Evolutionary conservation across 2,113 vertebrate species (phyloP).

Genomic region (Pleuronectes platessa): DNA sequence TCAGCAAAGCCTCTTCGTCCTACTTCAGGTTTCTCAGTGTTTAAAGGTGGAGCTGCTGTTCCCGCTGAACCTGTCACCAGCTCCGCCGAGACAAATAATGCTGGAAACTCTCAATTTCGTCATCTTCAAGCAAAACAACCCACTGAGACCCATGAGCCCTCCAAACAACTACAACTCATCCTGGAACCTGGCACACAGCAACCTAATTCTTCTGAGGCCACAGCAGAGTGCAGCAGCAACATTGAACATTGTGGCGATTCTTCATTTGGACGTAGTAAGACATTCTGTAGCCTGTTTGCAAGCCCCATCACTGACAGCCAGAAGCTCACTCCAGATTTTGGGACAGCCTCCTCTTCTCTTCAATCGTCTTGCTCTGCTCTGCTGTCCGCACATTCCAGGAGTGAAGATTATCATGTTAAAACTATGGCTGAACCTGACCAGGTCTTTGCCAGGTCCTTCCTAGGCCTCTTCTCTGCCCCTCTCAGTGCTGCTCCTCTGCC

Average conservation of each 20-base stretch:
- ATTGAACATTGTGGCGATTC: background rate
- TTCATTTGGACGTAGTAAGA: background rate
- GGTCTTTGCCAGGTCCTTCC: constrained; percentile 18
- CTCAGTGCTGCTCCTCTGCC: constrained; percentile 4
- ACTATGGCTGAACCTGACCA: background rate
- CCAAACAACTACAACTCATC: background rate
- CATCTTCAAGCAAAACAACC: background rate
- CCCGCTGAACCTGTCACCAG: background rate
- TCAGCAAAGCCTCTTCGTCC: background rate
- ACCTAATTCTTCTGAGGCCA: rapidly evolving
- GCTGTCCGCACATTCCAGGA: background rate
- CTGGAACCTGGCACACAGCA: background rate
- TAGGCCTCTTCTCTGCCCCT: constrained; percentile 54
- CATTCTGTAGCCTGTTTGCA: constrained; percentile 72
- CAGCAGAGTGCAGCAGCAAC: background rate
- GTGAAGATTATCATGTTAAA: background rate
- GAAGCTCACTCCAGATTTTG: constrained; percentile 49
- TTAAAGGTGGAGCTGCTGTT: background rate
- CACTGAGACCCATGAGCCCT: background rate
- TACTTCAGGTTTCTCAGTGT: background rate
- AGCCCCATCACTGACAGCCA: constrained; percentile 74
- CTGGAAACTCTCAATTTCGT: background rate
- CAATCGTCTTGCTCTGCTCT: constrained; percentile 55
- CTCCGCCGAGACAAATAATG: background rate
- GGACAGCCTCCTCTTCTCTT: constrained; percentile 44